phyloP scores from a whole-genome alignment of 2,888 invertebrate species.

The Nomada fucata region DNA sequence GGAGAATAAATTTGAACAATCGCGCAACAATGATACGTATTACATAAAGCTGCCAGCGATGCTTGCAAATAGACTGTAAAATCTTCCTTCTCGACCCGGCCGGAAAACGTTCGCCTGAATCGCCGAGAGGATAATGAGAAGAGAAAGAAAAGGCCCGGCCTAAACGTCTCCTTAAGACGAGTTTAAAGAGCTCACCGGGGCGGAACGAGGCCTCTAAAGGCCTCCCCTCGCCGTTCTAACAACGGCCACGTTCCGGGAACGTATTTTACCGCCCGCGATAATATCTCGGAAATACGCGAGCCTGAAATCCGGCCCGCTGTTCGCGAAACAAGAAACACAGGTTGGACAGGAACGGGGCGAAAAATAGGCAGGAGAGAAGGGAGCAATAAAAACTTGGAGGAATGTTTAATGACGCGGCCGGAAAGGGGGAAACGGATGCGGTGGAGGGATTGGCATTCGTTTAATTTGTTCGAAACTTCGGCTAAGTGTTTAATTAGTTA shows the following conservation, averaged over 20 bases:
- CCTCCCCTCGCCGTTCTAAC: not conserved
- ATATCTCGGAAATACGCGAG: constrained; percentile 42
- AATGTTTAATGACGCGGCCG: constrained; percentile 73
- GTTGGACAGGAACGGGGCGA: not conserved
- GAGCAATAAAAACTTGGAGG: constrained; percentile 70
- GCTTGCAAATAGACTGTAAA: too few species aligned
- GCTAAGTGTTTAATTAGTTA: constrained; percentile 81
- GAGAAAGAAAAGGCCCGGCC: not conserved
- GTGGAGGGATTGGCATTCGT: constrained; percentile 69
- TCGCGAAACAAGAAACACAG: constrained; percentile 14
- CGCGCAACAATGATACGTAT: too few species aligned
- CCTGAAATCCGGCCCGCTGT: not conserved
- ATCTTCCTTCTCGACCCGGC: not conserved
- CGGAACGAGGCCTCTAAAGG: constrained; percentile 28
- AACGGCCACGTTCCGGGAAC: not conserved
- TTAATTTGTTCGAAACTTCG: constrained; percentile 78
- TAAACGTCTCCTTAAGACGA: constrained; percentile 46
- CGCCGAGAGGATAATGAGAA: not conserved
- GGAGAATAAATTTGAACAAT: too few species aligned
- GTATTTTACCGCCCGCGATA: constrained; percentile 21
- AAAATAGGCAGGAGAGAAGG: constrained; percentile 37
- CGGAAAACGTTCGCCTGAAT: not conserved
- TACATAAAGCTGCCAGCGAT: too few species aligned
- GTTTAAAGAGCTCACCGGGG: constrained; percentile 40
- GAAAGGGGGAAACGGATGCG: constrained; percentile 27